Evolutionary conservation across 1,140 invertebrate genomes (phyloP), one percentile per base, ranked within the genome.

Genomic region (Lepidurus packardi): DNA sequence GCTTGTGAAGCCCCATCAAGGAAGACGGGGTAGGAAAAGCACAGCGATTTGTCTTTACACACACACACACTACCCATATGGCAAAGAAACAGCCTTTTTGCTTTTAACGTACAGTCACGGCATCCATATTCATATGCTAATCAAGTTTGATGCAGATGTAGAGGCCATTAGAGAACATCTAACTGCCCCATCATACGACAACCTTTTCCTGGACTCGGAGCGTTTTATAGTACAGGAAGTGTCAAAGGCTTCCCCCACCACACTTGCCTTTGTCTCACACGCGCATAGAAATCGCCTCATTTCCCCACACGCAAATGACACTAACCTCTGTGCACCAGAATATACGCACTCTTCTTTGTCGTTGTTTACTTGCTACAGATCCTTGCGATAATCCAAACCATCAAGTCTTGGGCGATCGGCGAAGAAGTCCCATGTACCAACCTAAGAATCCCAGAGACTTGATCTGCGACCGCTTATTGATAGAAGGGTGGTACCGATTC

Each of bases 401-500:
- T 43, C 43, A 11, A 16, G 76, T 81, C 8, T 43, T 81, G 74
- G 79, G 80, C 65, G 80, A 81, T 53, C 73, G 74, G 13, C 43
- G 77, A 42, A 73, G 80, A 74, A 81, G 76, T 65, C 79, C 79
- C 10, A 73, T 74, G 21, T 81, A 78, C 43, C 80, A 80, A 44
- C 78, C 80, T 13, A 42, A 75, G 45, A 78, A 45, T 45, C 80
- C 80, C 24, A 25, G 73, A n/a, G 80, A 81, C 25, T 73, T 81
- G 25, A 47, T 81, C 21, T 81, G 80, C 73, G 80, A 81, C 77
- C 74, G 76, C 10, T 47, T 45, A 11, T 73, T 81, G 8, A 11
- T 11, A 13, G 43, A 44, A 42, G 80, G 74, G 16, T 81, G 80
- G 80, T 81, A 81, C 74, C 79, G 80, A 13, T 81, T 81, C 77